A percentile compares a stretch with the other conserved stretches of the same genome.
These are phyloP conservation scores for Eupleurogrammus muticus DNA, from an alignment of 2,797 vertebrate species.

Conservation along the genomic window DNA sequence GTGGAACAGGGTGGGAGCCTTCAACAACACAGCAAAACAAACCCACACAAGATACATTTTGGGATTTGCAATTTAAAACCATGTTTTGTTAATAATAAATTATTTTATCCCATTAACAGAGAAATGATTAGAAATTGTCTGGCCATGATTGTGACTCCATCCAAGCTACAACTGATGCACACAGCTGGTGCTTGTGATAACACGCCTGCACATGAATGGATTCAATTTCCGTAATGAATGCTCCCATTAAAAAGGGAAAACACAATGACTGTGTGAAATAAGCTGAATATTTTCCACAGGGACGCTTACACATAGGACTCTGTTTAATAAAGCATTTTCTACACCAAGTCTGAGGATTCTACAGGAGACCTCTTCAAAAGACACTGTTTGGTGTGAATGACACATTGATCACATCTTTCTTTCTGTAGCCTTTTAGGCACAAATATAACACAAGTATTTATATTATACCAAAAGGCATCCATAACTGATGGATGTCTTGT, in stretches of 20 bases:
- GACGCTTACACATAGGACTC: constrained; percentile 9
- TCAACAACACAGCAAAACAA: constrained; percentile 11
- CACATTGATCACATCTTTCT: neutral
- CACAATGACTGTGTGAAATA: constrained; percentile 14
- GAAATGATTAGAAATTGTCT: constrained; percentile 14
- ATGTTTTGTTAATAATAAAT: neutral
- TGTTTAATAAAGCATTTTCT: constrained; percentile 22
- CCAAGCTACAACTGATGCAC: constrained; percentile 22
- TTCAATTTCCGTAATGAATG: constrained; percentile 15
- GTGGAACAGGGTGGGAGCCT: neutral
- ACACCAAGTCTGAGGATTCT: neutral
- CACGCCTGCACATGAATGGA: constrained; percentile 24
- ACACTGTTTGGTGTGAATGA: neutral
- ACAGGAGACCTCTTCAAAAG: neutral
- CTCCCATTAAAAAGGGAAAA: constrained; percentile 15
- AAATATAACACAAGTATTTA: neutral
- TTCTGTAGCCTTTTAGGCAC: neutral
- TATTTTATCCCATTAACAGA: neutral
- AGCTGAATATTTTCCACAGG: neutral
- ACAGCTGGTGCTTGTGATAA: constrained; percentile 26
- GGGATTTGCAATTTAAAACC: neutral
- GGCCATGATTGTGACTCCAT: constrained; percentile 8
- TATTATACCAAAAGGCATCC: neutral
- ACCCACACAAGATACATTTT: neutral
- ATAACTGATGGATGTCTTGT: neutral